Base-by-base conservation (phyloP, 2,113 vertebrate genomes). In the Callopanchax toddi region DNA sequence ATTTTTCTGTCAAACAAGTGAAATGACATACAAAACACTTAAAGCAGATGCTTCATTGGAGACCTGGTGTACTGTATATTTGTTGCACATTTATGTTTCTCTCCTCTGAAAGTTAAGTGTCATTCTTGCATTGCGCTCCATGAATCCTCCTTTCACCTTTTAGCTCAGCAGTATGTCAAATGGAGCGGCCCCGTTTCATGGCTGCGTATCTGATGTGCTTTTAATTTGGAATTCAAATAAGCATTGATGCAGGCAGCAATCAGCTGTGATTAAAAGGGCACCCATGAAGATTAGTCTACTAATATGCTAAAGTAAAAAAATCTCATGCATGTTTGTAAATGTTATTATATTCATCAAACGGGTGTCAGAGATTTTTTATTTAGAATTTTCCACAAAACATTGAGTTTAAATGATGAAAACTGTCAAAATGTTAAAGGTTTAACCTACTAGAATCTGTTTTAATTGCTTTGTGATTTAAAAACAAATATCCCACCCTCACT, bases 181-280 rank as follows among this genome's bases (percentile, higher is more conserved):
- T 26, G 23, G 50, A 76, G 46, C 26, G 51, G 48, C 15, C 22
- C 60, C 10, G 17, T 71, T 62, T 61, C 37, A 59, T 16, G 25
- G 44, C 55, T 77, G 34, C 63, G 34, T 55, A 44, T 64, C 54
- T 69, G 67, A 77, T 64, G 59, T 66, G 48, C 48, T 40, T 79
- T 62, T 69, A 56, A 71, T 76, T 42, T 73, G 57, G 45, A 72
- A 67, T 70, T 76, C 37, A 53, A 56, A 72, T 21, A 15, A 63
- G 52, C 52, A 52, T 40, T 34, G 74, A 74, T 53, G 48, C 46
- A 55, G 48, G 17, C 29, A 45, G 48, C 51, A 50, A 71, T 75
- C 43, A 74, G 25, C 55, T 48, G 13, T 36, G 36, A 80, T 65
- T 63, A 29, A 82, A 75, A 74, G 54, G 36, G 49, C 42, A 39